Evolutionary conservation across 35 echinoderm and acorn worm species (phyloP), one percentile per base, ranked within the genome.

Genomic region (Apostichopus japonicus): DNA sequence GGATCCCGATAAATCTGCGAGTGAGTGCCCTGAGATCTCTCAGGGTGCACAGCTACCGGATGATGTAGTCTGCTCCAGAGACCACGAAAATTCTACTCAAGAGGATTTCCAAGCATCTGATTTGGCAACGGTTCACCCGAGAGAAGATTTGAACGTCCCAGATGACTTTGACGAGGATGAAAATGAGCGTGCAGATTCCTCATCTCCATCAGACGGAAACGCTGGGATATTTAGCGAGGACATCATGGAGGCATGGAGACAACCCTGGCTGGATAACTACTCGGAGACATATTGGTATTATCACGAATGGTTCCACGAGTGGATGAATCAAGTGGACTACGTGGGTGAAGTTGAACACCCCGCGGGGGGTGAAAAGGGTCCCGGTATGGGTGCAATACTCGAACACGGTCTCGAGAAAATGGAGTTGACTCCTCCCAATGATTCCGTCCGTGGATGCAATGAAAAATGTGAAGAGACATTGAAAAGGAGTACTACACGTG

Each of bases 191-290:
- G 79, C 11, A 54, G 79, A 82, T 8, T 52, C 71, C 71, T 75
- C 71, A 75, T 75, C 5, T n/a, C 71, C 24, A 5, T 51, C 44
- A 55, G 21, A 82, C 4, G 79, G 6, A 55, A 61, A 61, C 8
- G 13, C 57, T 61, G 57, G 57, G 13, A 61, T 61, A 10, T 61
- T 61, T 61, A 61, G 57, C n/a, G 71, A 89, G 63, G 56, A 89
- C 6, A 65, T 65, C 72, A 23, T 89, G 62, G 61, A 72, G 44
- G 61, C 63, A 13, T 89, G 86, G 86, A 67, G 86, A 15, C 86
- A 89, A 54, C 86, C 86, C 24, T 89, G 63, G 59, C 21, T 89
- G 63, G 86, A 89, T 63, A 89, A 89, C 72, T 89, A 89, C 51
- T 52, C 27, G 63, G 86, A 89, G 53, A 89, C 56, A 53, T 89